Evolutionary conservation across 2,113 vertebrate genomes (phyloP).

Genomic region (Gasterosteus aculeatus): DNA sequence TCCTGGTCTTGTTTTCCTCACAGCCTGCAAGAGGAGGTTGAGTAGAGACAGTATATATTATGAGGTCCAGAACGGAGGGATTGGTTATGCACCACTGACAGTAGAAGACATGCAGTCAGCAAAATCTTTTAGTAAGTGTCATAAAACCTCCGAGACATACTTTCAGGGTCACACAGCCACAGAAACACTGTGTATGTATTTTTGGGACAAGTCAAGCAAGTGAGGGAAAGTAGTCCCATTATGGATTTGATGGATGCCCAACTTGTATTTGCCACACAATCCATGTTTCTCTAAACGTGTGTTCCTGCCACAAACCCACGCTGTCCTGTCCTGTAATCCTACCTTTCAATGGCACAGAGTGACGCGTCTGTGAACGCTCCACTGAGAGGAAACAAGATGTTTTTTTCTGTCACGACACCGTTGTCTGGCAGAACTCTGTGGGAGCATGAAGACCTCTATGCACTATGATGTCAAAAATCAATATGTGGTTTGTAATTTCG

Average conservation of each 20-base stretch:
- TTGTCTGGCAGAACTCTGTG: constrained; percentile 25
- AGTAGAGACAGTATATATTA: constrained; percentile 55
- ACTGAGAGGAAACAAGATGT: constrained; percentile 23
- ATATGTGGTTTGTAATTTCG: neutral
- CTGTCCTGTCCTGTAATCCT: constrained; percentile 22
- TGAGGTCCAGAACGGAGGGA: constrained; percentile 50
- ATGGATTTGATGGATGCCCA: constrained; percentile 23
- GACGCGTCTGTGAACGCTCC: constrained; percentile 29
- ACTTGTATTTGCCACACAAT: constrained; percentile 24
- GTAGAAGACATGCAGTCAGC: constrained; percentile 65
- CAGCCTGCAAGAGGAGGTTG: constrained; percentile 13
- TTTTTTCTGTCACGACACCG: constrained; percentile 21
- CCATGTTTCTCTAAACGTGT: constrained; percentile 14
- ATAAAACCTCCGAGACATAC: constrained; percentile 63
- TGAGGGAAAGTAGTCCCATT: constrained; percentile 9
- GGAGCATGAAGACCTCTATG: neutral
- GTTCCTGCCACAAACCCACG: constrained; percentile 23
- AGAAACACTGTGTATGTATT: constrained; percentile 39
- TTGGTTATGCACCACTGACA: constrained; percentile 62
- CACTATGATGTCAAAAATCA: constrained; percentile 21
- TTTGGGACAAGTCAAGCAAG: constrained; percentile 29
- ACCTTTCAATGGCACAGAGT: constrained; percentile 22
- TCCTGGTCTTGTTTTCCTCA: constrained; percentile 27
- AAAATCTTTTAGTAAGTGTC: constrained; percentile 62
- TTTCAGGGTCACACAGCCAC: constrained; percentile 59